phyloP scores from a whole-genome alignment of 2,797 vertebrate species.

The Macrochelys suwanniensis region DNA sequence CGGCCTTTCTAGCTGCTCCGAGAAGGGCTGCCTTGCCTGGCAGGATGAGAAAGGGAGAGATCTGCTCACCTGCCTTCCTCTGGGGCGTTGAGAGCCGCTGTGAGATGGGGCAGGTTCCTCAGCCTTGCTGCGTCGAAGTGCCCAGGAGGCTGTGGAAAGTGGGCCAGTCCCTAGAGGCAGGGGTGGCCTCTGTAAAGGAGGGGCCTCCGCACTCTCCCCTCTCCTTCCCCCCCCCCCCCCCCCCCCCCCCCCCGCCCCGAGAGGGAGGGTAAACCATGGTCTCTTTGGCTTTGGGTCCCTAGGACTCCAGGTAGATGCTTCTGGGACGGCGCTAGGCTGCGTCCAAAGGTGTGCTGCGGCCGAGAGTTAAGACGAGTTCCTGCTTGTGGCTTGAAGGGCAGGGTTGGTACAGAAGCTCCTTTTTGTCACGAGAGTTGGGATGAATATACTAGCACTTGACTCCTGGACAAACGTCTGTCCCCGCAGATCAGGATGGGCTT shows the following conservation, averaged over 20 bases:
- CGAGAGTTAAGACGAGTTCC: neutral
- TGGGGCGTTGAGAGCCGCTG: neutral
- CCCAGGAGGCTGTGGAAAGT: neutral
- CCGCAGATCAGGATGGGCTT: neutral
- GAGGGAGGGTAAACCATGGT: neutral
- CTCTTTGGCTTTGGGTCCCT: neutral
- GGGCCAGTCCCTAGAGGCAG: neutral
- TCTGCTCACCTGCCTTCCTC: neutral
- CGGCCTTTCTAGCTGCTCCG: too few relatives aligned
- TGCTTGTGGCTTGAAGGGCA: neutral
- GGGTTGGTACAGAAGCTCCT: fast-evolving
- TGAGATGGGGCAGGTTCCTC: neutral
- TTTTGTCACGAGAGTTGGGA: neutral
- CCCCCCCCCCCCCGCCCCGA: too few relatives aligned
- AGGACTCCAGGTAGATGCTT: neutral
- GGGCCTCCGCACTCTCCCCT: too few relatives aligned
- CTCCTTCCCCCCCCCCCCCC: too few relatives aligned
- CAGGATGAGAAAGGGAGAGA: neutral
- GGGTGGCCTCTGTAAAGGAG: neutral
- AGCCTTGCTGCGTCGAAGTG: neutral
- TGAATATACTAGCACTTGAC: neutral
- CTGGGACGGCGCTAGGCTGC: neutral
- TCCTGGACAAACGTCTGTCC: fast-evolving
- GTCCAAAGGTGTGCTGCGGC: neutral
- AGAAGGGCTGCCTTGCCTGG: neutral